Evolutionary conservation across 2,113 vertebrate species (phyloP).

Genomic region (Lagenorhynchus albirostris): DNA sequence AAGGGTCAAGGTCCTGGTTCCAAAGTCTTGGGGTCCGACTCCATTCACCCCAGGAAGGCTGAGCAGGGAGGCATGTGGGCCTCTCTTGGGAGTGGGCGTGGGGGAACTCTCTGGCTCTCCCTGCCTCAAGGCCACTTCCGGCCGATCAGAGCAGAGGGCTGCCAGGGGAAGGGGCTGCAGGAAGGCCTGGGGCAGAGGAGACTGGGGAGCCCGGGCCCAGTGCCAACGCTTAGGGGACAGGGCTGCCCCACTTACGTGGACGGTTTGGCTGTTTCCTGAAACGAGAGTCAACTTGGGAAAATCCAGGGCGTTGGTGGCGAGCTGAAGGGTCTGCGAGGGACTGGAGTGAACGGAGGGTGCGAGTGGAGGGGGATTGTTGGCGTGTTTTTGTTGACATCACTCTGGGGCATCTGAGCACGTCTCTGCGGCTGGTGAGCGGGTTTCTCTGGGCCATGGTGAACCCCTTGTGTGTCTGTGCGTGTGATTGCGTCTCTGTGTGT

Average conservation of each 20-base stretch:
- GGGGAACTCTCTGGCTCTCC: background rate
- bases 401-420: background rate
- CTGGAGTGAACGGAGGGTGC: rapidly evolving
- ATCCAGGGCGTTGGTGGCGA: background rate
- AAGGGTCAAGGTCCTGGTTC: background rate
- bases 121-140: background rate
- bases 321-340: background rate
- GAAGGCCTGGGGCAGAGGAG: background rate
- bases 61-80: background rate
- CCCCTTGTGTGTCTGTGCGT: background rate
- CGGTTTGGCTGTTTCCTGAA: constrained; percentile 54
- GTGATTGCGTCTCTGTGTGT: background rate
- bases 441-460: background rate
- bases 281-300: constrained; percentile 50
- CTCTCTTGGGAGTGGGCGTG: background rate
- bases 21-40: background rate
- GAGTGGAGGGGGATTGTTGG: background rate
- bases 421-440: background rate
- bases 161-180: background rate
- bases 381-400: background rate
- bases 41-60: background rate
- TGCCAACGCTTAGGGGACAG: background rate
- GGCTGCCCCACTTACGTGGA: constrained; percentile 4
- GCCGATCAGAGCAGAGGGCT: background rate
- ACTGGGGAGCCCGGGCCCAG: background rate